These are phyloP conservation scores for Hydropsyche tenuis DNA, from an alignment of 1,140 invertebrate genomes.

Conservation along the genomic window DNA sequence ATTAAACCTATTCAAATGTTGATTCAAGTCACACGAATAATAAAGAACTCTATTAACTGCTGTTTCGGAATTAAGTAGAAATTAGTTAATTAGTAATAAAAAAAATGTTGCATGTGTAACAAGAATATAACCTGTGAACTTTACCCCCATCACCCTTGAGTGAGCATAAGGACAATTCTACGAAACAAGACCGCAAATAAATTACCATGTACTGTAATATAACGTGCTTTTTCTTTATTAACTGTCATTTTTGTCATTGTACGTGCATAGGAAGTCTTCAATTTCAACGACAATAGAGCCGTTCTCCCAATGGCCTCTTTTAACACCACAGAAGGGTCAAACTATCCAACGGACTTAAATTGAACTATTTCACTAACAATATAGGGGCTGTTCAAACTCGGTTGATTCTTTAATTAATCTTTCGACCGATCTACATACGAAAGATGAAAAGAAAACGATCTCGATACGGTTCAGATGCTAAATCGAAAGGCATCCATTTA, in stretches of 20 bases:
- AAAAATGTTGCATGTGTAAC: neutral
- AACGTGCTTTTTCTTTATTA: neutral
- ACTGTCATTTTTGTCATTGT: neutral
- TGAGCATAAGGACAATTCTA: neutral
- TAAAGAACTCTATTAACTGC: no score
- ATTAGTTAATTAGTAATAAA: no score
- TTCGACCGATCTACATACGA: no score
- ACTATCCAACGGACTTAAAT: neutral
- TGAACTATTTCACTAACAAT: no score
- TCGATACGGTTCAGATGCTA: no score
- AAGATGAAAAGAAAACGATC: no score
- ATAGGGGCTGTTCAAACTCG: no score
- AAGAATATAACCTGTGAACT: neutral
- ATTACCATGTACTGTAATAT: neutral
- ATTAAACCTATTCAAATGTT: no score
- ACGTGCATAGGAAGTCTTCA: conserved; percentile 19
- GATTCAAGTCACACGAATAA: no score
- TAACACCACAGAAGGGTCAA: conserved; percentile 24
- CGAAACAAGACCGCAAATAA: conserved; percentile 16
- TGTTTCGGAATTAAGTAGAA: no score
- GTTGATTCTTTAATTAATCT: no score
- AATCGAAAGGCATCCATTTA: no score
- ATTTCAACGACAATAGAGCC: conserved; percentile 23
- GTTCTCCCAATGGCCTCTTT: conserved; percentile 14
- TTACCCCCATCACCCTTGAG: neutral